These are phyloP conservation scores for Smutsia temminckii DNA, from an alignment of 2,797 vertebrate genomes.

Conservation along the genomic window DNA sequence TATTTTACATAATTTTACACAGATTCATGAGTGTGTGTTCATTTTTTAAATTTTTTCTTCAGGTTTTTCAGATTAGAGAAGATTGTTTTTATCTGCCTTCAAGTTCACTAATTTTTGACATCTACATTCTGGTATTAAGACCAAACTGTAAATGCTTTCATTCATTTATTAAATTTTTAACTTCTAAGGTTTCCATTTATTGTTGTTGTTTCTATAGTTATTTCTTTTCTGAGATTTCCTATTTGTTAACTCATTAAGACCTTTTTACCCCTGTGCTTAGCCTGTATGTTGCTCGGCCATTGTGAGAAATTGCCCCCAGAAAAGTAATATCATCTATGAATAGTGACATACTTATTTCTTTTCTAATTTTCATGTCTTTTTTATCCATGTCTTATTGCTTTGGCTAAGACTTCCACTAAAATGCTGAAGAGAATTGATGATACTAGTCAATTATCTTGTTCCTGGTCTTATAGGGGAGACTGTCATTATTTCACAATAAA, in stretches of 20 bases:
- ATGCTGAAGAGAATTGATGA: neutral
- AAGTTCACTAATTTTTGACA: neutral
- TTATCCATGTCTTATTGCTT: neutral
- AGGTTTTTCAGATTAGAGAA: neutral
- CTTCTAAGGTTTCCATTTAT: neutral
- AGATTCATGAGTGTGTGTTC: neutral
- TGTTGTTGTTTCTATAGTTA: neutral
- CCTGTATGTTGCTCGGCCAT: neutral
- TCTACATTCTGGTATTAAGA: neutral
- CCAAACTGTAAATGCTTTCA: neutral
- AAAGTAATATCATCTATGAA: neutral
- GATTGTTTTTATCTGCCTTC: neutral
- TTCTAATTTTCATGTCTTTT: neutral
- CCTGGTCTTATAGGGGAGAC: neutral
- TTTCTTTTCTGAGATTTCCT: neutral
- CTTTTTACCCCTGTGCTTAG: neutral
- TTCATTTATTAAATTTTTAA: neutral
- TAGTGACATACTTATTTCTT: neutral
- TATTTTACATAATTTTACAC: neutral
- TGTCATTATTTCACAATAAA: neutral
- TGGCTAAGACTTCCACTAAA: neutral
- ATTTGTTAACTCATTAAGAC: neutral
- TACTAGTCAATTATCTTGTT: neutral
- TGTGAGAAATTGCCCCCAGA: neutral
- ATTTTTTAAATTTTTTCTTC: neutral